Base-by-base conservation (phyloP, 2,888 invertebrate genomes). In the Thyatira batis region DNA sequence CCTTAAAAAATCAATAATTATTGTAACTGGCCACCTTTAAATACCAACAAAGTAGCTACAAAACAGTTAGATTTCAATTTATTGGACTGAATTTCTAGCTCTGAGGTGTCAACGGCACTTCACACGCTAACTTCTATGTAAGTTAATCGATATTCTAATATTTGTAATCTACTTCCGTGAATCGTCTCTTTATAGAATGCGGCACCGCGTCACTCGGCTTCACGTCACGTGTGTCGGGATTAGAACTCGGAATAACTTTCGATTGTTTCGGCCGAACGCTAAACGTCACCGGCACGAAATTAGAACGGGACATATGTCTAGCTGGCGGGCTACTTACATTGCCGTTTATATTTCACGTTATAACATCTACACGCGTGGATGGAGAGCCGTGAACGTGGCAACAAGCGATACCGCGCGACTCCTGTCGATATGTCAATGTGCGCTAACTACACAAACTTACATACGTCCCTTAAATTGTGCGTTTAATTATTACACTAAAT, bases 231-330 rank as follows among this genome's bases (percentile, higher is more conserved):
- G 86, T 68, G 75, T 68, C 73, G 73, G 77, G 82, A 68, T 82
- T 82, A 82, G 80, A 84, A 85, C 87, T 87, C 78, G 82, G 89
- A 89, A 90, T 89, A 90, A 86, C 87, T 87, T 84, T 82, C 84
- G 85, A 89, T 90, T 90, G 89, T 89, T 86, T 82, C 85, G 79
- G 74, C 76, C 81, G 78, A 76, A 65, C 63, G 63, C 65, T 77
- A 72, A 79, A 84, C 89, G 86, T 87, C 89, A 89, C 80, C 62
- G 66, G 73, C 76, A 83, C 88, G 67, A 76, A 89, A 79, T 85
- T 89, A 89, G 89, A 87, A 75, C 74, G 78, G 72, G 84, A 78
- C 77, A 71, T 78, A 39, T 78, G 81, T 81, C 82, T 82, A 78
- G 75, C 71, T 63, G 63, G 69, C 73, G 76, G 73, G 74, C 76